phyloP scores from a whole-genome alignment of 2,113 vertebrate genomes.

The Ochotona curzoniae region DNA sequence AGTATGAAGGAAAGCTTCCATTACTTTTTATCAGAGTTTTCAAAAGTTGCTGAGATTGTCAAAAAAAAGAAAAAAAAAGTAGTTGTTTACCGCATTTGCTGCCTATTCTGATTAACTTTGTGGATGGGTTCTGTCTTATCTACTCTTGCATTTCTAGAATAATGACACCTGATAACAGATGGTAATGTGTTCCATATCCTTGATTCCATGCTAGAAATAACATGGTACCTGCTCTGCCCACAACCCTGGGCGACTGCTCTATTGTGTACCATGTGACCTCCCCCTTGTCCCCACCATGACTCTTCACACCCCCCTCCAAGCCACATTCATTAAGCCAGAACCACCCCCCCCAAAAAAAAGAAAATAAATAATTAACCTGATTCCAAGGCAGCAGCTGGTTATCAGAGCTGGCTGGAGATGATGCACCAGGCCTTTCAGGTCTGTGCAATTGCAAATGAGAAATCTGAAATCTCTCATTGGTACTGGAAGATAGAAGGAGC shows the following conservation, averaged over 20 bases:
- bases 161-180: background rate
- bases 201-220: slow-evolving; percentile 23
- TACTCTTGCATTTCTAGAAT: slow-evolving; percentile 37
- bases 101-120: slow-evolving; percentile 28
- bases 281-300: background rate
- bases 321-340: slow-evolving; percentile 17
- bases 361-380: background rate
- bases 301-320: background rate
- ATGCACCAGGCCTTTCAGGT: background rate
- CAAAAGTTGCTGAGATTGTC: slow-evolving; percentile 54
- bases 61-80: slow-evolving; percentile 21
- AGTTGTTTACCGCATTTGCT: slow-evolving; percentile 56
- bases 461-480: background rate
- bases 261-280: background rate
- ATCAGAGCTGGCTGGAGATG: background rate
- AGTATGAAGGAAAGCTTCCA: slow-evolving; percentile 9
- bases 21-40: slow-evolving; percentile 53
- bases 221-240: background rate
- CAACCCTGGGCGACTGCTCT: slow-evolving; percentile 1
- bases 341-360: no score
- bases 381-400: background rate
- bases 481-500: background rate
- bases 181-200: background rate
- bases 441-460: background rate
- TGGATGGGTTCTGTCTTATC: background rate